A percentile compares a stretch with the other conserved stretches of the same genome.
Conservation (phyloP, 2,888 invertebrate species). For the Melipona beecheii region DNA sequence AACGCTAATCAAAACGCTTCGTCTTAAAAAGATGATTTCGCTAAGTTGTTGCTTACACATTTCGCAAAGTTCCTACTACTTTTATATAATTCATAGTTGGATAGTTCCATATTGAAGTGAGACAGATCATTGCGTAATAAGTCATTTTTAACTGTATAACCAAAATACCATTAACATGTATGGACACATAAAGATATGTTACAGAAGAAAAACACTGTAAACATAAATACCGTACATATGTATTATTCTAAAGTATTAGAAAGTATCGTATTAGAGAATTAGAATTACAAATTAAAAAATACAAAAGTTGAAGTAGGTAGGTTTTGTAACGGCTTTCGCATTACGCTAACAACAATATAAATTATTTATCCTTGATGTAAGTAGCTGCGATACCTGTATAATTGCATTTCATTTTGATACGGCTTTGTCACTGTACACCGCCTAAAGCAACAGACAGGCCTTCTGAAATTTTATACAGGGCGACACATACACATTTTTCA, state of each 20-base stretch:
- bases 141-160: conserved; percentile 20
- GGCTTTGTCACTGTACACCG: conserved; percentile 2
- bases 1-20: conserved; percentile 20
- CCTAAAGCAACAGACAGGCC: conserved; percentile 15
- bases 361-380: conserved; percentile 10
- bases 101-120: neutral
- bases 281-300: conserved; percentile 9
- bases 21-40: conserved; percentile 8
- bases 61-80: neutral
- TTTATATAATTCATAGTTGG: conserved; percentile 8
- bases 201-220: neutral
- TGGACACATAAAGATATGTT: neutral
- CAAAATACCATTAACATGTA: neutral
- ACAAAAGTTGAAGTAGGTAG: conserved; percentile 7
- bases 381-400: conserved; percentile 42
- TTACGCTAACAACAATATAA: conserved; percentile 25
- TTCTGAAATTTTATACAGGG: conserved; percentile 51
- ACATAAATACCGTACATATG: neutral
- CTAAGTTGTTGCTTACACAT: neutral
- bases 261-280: conserved; percentile 2
- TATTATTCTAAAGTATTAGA: neutral
- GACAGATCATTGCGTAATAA: conserved; percentile 6
- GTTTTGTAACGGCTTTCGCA: conserved; percentile 5
- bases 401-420: conserved; percentile 20
- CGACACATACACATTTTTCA: conserved; percentile 22